Evolutionary conservation across 2,113 vertebrate species (phyloP).

Genomic region (Thermophis baileyi): DNA sequence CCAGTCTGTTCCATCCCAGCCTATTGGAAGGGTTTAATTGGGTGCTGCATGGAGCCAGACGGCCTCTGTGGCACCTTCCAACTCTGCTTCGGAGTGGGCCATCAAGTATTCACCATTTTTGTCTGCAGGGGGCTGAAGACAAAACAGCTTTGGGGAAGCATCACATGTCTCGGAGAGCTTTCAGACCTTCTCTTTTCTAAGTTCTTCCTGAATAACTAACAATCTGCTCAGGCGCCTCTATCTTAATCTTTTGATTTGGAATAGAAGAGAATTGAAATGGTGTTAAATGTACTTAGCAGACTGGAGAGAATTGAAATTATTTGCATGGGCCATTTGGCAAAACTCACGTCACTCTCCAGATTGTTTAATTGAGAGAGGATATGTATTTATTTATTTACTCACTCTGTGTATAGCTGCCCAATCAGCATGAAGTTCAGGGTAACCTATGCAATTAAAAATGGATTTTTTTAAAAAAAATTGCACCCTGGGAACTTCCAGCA

Average conservation of each 20-base stretch:
- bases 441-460: background rate
- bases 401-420: background rate
- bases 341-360: background rate
- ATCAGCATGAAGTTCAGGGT: background rate
- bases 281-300: background rate
- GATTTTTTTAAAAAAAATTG: background rate
- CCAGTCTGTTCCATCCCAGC: background rate
- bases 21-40: background rate
- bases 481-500: background rate
- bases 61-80: background rate
- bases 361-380: background rate
- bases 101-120: background rate
- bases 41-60: background rate
- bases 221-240: background rate
- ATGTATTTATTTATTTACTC: background rate
- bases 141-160: background rate
- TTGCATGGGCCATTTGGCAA: background rate
- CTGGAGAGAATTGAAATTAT: background rate
- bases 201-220: constrained; percentile 36
- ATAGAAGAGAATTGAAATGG: background rate
- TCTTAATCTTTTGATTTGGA: constrained; percentile 37
- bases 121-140: background rate
- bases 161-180: background rate
- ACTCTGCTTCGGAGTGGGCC: background rate
- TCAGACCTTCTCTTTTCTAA: constrained; percentile 6